Base-by-base conservation (phyloP, 1,140 invertebrate species). In the Hyles euphorbiae region DNA sequence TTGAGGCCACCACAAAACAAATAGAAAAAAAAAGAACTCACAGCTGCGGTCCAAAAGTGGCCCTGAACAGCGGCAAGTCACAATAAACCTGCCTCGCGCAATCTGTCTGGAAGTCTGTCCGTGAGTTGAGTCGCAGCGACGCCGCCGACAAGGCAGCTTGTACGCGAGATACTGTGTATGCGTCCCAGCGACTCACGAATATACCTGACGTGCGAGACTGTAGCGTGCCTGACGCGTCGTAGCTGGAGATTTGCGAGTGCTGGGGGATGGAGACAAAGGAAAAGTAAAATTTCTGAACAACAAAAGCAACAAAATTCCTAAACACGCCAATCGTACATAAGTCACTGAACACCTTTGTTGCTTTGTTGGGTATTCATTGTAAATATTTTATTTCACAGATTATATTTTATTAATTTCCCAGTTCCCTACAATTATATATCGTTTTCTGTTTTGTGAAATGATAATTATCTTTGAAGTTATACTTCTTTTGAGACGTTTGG, bases 171-270 rank as follows among this genome's bases (percentile, higher is more conserved):
- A 22, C 22, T 22, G 22, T 68, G 68, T 84, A 71, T 3, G 62
- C 52, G 51, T 87, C 83, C 12, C 70, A 54, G 5, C 72, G 71
- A 0, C 60, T 75, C 2, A 85, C 72, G 1, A 80, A 33, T 0
- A 87, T 60, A 0, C 84, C 84, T 0, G 79, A 69, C 0, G 52
- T 65, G 0, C 58, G 59, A 1, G 65, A 60, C 3, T 50, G 53
- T 2, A 53, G 40, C 1, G 36, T 43, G 0, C 56, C 49, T 33
- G 61, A 49, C 5, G 11, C 50, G 46, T 78, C 56, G 63, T 78
- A 77, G 0, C 69, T 56, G 3, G 70, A 63, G 53, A 83, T 74
- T 57, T 84, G 70, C 56, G 81, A 63, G 60, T 87, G 84, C 83
- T 87, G 75, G 4, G 65, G 34, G 8, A 50, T 6, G 32, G 48